Evolutionary conservation across 2,113 vertebrate species (phyloP), one percentile per base, ranked within the genome.

Genomic region (Hippolais icterina): DNA sequence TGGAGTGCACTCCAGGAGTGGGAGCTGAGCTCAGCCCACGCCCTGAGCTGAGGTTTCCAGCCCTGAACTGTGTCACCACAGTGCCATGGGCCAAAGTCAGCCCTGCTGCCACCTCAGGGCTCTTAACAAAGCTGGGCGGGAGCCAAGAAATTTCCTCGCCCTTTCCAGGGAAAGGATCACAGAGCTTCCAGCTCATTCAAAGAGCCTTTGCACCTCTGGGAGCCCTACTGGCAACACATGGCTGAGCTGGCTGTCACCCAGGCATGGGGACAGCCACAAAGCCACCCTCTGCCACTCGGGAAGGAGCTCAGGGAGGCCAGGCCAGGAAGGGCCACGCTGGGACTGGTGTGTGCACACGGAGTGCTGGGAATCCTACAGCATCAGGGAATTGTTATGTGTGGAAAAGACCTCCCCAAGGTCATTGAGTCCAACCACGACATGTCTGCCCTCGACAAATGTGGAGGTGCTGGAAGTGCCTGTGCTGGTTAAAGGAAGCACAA

Each of bases 391-490:
- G 35, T 2, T 12, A 3, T 1, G 8, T 11, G 28, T 22, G 77
- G 77, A 23, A 54, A 61, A 61, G 41, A 11, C 3, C 79, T 42
- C 41, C 2, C 41, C 2, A 1, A 27, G 46, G 44, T 7, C 63
- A 23, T 4, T 2, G 8, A 49, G 35, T 9, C n/a, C 56, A 22
- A 3, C n/a, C 28, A 1, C 3, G 24, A 19, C 17, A 2, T 1
- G 10, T 21, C 66, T 0, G 0, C 11, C 24, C 35, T 46, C 1
- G 0, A 3, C 1, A 4, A 2, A n/a, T 0, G 0, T 5, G 41
- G 35, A 7, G 42, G 41, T 3, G 33, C 49, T 61, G 56, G 29
- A 8, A 59, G 75, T 19, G 39, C 44, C 75, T 66, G 52, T 20
- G 19, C n/a, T 41, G 31, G 2, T 2, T 13, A 11, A 59, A 50